phyloP scores from a whole-genome alignment of 2,113 vertebrate genomes.

The Propithecus coquereli region DNA sequence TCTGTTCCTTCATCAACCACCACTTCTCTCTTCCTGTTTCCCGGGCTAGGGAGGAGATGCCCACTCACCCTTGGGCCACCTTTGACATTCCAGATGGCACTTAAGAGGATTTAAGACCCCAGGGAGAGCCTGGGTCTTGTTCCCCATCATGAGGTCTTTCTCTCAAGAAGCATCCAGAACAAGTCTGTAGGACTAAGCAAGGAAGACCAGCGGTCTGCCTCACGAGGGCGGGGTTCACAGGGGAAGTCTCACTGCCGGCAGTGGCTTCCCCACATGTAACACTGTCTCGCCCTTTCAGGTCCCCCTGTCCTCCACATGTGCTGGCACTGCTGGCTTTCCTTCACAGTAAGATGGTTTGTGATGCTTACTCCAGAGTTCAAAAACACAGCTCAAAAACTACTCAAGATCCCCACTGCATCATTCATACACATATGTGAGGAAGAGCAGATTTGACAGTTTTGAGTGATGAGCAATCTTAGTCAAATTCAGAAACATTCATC shows the following conservation, averaged over 20 bases:
- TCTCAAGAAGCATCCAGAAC: not conserved
- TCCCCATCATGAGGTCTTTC: not conserved
- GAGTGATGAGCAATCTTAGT: not conserved
- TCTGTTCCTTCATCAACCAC: not conserved
- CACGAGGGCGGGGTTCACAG: not conserved
- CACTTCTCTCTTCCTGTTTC: not conserved
- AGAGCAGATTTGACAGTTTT: not conserved
- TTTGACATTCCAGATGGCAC: not conserved
- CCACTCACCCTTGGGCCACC: not conserved
- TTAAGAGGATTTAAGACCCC: not conserved
- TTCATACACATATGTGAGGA: not conserved
- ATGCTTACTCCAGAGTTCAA: not conserved
- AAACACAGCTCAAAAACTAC: not conserved
- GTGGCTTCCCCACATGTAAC: not conserved
- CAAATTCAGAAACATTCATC: conserved; percentile 2
- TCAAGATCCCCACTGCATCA: not conserved
- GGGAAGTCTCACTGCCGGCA: not conserved
- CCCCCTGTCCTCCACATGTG: not conserved
- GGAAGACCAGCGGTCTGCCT: not conserved
- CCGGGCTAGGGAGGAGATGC: not conserved
- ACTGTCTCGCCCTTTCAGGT: not conserved
- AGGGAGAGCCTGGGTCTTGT: not conserved
- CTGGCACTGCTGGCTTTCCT: not conserved
- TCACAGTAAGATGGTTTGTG: not conserved
- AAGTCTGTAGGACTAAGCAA: not conserved